Percentiles rank a stretch among this genome's conserved stretches.
Conservation (phyloP, 2,888 invertebrate genomes). For the Steromphala cineraria region DNA sequence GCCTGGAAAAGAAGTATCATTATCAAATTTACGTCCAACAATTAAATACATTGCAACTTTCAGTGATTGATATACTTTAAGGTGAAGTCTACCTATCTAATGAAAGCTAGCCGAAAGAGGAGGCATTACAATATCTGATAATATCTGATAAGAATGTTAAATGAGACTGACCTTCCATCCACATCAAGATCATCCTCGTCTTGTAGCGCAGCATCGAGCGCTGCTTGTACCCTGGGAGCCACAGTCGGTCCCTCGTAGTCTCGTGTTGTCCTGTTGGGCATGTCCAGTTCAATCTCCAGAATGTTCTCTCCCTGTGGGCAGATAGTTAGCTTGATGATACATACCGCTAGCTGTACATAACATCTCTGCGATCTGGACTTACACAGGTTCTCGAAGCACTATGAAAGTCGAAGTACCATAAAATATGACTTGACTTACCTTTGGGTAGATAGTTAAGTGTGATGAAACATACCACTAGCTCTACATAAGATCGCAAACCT, state of each 20-base stretch:
- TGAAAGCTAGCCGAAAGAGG: too few species aligned
- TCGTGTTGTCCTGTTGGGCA: conserved; percentile 86
- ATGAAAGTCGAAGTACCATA: background rate
- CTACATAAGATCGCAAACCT: too few species aligned
- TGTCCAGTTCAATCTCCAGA: conserved; percentile 84
- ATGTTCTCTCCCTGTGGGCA: conserved; percentile 82
- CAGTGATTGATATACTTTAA: too few species aligned
- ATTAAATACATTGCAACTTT: too few species aligned
- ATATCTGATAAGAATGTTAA: too few species aligned
- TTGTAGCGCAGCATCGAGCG: conserved; percentile 82
- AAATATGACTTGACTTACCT: conserved; percentile 53
- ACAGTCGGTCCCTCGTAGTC: conserved; percentile 84
- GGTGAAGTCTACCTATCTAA: too few species aligned
- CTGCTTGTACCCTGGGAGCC: conserved; percentile 84
- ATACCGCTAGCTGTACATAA: too few species aligned
- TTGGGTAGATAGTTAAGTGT: too few species aligned
- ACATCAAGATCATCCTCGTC: conserved; percentile 76
- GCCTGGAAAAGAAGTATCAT: background rate
- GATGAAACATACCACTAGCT: too few species aligned
- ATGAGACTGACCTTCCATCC: conserved; percentile 67
- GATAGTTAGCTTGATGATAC: background rate
- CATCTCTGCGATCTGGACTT: too few species aligned
- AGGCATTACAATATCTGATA: too few species aligned
- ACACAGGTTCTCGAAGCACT: too few species aligned
- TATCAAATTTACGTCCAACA: background rate